Percentiles rank a stretch among this genome's conserved stretches.
These are phyloP conservation scores for Diplodus sargus DNA, from an alignment of 2,797 vertebrate genomes.

Conservation along the genomic window DNA sequence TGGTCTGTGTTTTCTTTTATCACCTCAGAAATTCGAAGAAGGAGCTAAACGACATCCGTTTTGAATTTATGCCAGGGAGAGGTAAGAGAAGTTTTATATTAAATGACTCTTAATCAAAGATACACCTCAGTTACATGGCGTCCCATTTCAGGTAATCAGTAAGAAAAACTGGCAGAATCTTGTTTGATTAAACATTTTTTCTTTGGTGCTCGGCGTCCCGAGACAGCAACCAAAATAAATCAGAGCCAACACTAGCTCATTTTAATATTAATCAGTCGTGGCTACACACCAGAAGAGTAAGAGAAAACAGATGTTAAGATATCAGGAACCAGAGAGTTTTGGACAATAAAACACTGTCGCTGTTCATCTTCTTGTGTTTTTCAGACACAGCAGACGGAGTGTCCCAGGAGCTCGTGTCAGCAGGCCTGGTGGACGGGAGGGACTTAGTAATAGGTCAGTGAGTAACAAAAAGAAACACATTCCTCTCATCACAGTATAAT, in stretches of 20 bases:
- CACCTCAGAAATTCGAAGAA: constrained; percentile 95
- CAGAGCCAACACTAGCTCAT: too few species aligned
- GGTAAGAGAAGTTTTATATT: constrained; percentile 80
- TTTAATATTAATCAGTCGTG: not conserved
- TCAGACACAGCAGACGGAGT: constrained; percentile 98
- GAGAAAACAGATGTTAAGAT: not conserved
- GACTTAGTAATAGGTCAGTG: constrained; percentile 96
- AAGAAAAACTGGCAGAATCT: not conserved
- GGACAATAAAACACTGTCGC: not conserved
- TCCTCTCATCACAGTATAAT: too few species aligned
- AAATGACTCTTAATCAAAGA: not conserved
- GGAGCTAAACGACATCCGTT: constrained; percentile 98
- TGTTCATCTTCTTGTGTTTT: constrained; percentile 31
- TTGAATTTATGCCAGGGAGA: constrained; percentile 98
- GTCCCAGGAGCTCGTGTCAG: constrained; percentile 98
- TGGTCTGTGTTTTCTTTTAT: constrained; percentile 24
- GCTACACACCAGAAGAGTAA: not conserved
- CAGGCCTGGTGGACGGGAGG: constrained; percentile 96
- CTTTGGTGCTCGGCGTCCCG: not conserved
- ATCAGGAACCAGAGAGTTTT: not conserved
- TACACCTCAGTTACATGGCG: not conserved
- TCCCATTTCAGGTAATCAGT: constrained; percentile 11
- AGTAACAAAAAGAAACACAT: not conserved
- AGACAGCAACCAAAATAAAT: not conserved
- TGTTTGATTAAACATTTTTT: not conserved